Percentiles rank a stretch among this genome's conserved stretches.
phyloP scores from a whole-genome alignment of 2,888 invertebrate species.

The Lucinisca nassula region DNA sequence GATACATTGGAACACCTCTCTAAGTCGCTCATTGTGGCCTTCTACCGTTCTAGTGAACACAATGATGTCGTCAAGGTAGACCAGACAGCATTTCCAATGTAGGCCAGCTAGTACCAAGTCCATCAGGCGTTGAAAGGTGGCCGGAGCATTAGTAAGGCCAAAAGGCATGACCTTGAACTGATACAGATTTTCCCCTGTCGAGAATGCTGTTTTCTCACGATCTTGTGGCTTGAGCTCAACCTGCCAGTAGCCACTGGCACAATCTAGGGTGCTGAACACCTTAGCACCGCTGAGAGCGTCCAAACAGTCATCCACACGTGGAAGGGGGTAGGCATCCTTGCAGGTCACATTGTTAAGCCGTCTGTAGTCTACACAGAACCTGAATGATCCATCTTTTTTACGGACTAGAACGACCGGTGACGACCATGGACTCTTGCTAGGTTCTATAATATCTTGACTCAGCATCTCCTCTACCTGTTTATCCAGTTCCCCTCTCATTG shows the following conservation, averaged over 20 bases:
- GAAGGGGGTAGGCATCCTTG: slow-evolving; percentile 26
- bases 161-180: slow-evolving; percentile 47
- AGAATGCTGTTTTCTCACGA: slow-evolving; percentile 46
- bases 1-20: slow-evolving; percentile 40
- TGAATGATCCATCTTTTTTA: slow-evolving; percentile 28
- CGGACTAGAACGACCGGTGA: slow-evolving; percentile 53
- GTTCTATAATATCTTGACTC: slow-evolving; percentile 41
- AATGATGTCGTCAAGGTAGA: slow-evolving; percentile 64
- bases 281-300: slow-evolving; percentile 34
- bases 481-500: slow-evolving; percentile 18
- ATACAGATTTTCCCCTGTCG: slow-evolving; percentile 33
- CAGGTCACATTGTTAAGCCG: slow-evolving; percentile 22
- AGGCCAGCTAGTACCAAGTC: slow-evolving; percentile 25
- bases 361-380: slow-evolving; percentile 33
- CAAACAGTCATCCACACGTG: slow-evolving; percentile 25
- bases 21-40: slow-evolving; percentile 45
- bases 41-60: too few species aligned
- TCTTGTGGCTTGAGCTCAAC: slow-evolving; percentile 20
- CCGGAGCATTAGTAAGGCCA: slow-evolving; percentile 50
- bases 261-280: too few species aligned
- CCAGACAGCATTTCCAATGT: slow-evolving; percentile 52
- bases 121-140: slow-evolving; percentile 42
- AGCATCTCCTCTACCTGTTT: slow-evolving; percentile 47
- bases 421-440: slow-evolving; percentile 37
- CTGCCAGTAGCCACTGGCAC: too few species aligned